Conservation (phyloP, 2,113 vertebrate genomes). For the Acinonyx jubatus region DNA sequence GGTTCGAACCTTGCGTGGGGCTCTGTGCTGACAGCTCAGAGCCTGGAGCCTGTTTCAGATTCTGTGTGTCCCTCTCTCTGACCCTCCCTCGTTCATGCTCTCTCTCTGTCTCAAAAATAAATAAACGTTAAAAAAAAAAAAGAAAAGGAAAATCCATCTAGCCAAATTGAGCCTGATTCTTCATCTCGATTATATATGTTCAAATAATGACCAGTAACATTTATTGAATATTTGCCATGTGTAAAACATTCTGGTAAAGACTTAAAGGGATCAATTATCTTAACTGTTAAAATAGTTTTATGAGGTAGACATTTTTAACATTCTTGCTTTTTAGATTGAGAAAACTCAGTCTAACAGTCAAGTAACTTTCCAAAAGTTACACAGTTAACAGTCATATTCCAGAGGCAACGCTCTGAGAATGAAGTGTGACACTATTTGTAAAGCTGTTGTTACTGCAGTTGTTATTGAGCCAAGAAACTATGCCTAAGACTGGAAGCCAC, state of each 20-base stretch:
- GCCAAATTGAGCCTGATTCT: background rate
- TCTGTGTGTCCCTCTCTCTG: too few species aligned
- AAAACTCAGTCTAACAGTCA: background rate
- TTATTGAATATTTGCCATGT: background rate
- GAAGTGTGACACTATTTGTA: background rate
- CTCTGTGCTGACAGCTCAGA: too few species aligned
- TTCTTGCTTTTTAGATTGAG: background rate
- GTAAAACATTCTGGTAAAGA: background rate
- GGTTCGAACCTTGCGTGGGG: too few species aligned
- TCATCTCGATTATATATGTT: background rate
- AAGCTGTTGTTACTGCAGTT: background rate
- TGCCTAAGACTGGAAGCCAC: background rate
- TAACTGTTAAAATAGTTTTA: background rate
- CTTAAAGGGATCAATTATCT: background rate
- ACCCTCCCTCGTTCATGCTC: too few species aligned
- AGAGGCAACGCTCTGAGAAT: background rate
- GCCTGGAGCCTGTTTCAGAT: too few species aligned
- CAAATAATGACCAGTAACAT: background rate
- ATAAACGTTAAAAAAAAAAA: too few species aligned
- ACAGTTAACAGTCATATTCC: background rate
- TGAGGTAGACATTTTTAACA: background rate
- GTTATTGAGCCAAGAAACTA: background rate
- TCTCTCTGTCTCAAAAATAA: too few species aligned
- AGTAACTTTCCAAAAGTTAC: background rate
- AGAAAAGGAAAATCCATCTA: background rate